Conservation (phyloP, 2,888 invertebrate species). For the Drosophila formosana region DNA sequence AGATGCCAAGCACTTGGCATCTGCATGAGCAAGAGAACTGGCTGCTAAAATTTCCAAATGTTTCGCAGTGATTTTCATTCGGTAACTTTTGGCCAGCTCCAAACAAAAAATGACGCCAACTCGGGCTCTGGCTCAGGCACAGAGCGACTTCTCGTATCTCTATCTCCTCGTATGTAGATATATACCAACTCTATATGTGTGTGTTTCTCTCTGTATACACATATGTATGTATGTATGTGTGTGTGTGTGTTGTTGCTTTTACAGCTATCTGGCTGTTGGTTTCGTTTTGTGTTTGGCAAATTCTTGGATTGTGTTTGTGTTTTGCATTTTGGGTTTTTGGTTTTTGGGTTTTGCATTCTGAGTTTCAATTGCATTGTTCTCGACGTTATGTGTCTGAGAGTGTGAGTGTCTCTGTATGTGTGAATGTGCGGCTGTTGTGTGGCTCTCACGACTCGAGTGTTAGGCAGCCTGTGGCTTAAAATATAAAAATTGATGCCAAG, state of each 20-base stretch:
- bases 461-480: constrained; percentile 72
- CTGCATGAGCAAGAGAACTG: constrained; percentile 34
- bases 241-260: constrained; percentile 25
- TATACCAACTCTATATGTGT: background rate
- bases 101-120: constrained; percentile 16
- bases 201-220: background rate
- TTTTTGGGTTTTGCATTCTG: constrained; percentile 54
- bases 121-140: background rate
- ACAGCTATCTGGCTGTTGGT: constrained; percentile 36
- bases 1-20: constrained; percentile 55
- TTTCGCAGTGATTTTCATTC: constrained; percentile 71
- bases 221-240: background rate
- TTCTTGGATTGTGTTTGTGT: constrained; percentile 57
- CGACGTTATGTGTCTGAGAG: constrained; percentile 12
- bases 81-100: constrained; percentile 46
- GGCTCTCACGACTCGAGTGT: constrained; percentile 55
- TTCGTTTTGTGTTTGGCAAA: constrained; percentile 63
- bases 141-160: background rate
- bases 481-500: constrained; percentile 80
- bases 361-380: constrained; percentile 77
- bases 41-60: constrained; percentile 63
- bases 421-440: constrained; percentile 21
- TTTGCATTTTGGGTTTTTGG: constrained; percentile 60
- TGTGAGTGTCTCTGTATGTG: constrained; percentile 5
- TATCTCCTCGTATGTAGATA: constrained; percentile 9